Conservation (phyloP, 2,888 invertebrate species). For the Julus scanicus region DNA sequence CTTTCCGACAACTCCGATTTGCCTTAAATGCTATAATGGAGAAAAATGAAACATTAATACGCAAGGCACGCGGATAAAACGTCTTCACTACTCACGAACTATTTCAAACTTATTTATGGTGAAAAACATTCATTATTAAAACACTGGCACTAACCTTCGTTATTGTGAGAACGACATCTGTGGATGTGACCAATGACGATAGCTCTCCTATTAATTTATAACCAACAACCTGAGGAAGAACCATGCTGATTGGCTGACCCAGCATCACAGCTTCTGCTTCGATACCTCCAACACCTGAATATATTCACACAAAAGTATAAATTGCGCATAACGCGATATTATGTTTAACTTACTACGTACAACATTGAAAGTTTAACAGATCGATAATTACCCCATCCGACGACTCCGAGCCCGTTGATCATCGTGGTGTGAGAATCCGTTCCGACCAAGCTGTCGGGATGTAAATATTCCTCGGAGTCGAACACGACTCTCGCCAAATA, state of each 20-base stretch:
- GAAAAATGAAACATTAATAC: not conserved
- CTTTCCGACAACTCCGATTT: slow-evolving; percentile 96
- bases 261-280: slow-evolving; percentile 99
- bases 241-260: slow-evolving; percentile 96
- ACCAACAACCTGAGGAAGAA: slow-evolving; percentile 95
- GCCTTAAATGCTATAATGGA: slow-evolving; percentile 79
- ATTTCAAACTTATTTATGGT: not conserved
- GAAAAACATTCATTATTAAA: not conserved
- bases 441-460: slow-evolving; percentile 94
- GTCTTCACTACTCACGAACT: not conserved
- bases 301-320: not conserved
- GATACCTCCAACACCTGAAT: slow-evolving; percentile 75
- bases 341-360: no score
- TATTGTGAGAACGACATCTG: slow-evolving; percentile 95
- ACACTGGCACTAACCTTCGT: slow-evolving; percentile 80
- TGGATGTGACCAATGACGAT: slow-evolving; percentile 87
- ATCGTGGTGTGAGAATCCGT: slow-evolving; percentile 99
- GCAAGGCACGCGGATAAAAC: not conserved
- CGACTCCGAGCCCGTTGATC: slow-evolving; percentile 96
- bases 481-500: slow-evolving; percentile 93
- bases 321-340: no score
- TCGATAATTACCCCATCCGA: slow-evolving; percentile 85
- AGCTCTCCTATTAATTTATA: slow-evolving; percentile 87
- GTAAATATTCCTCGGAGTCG: slow-evolving; percentile 71
- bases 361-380: not conserved